Base-by-base conservation (phyloP, 2,113 vertebrate species). In the Leuciscus idus region DNA sequence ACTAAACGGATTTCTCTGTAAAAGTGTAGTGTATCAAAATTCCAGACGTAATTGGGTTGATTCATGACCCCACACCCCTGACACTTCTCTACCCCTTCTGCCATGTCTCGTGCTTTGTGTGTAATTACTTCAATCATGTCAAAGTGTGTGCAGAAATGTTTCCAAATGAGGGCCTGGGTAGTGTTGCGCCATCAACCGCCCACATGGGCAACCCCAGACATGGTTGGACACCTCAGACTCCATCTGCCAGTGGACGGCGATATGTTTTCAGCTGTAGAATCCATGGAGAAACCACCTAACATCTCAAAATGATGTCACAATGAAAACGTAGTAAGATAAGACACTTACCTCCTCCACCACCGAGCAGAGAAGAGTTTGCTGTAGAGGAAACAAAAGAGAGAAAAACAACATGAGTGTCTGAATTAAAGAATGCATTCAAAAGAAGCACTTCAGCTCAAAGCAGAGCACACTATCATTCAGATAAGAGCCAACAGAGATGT, bases 331-430 rank as follows among this genome's bases (percentile, higher is more conserved):
- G 61, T 26, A 76, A 64, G 76, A 74, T 28, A 13, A 82, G 30
- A 57, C 28, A 95, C 98, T 98, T 92, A 99, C 98, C 98, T 94
- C 98, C 98, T 11, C 98, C 98, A 87, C 98, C 98, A 91, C 98
- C 98, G 89, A 98, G 97, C 91, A 99, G 97, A 95, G 95, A 97
- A 92, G 97, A 95, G 95, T 99, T 99, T 92, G 98, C 98, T 99
- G 93, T 85, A 87, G 90, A 87, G 81, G 92, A 90, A 91, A 93
- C 87, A 81, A 93, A 90, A 92, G 7, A 91, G 85, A 92, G 79
- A 92, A 88, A 68, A 90, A 77, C 21, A 55, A 85, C 52, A 90
- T 90, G 80, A 90, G 87, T 72, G 36, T 30, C n/a, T n/a, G 75
- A 61, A 52, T 72, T 84, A 28, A 84, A 83, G 79, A 82, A 84